These are phyloP conservation scores for Molossus molossus DNA, from an alignment of 2,797 vertebrate species.

Conservation along the genomic window DNA sequence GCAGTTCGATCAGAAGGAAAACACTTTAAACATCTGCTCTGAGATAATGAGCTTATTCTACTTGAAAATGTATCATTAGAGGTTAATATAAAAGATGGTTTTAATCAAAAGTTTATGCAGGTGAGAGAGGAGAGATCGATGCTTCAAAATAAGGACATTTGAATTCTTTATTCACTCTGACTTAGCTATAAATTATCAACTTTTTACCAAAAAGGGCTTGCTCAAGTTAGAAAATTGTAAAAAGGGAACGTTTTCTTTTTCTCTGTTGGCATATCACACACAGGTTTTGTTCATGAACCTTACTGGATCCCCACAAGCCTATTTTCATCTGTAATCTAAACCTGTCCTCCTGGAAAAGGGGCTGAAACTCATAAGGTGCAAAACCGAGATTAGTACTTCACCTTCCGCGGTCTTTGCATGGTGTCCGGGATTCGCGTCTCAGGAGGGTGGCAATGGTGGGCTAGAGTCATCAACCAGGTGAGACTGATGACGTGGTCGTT, in stretches of 20 bases:
- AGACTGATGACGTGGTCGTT: fast-evolving
- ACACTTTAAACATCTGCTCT: background rate
- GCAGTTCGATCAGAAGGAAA: background rate
- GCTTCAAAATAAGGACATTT: background rate
- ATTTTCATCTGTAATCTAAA: background rate
- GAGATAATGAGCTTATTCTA: background rate
- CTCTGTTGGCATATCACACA: background rate
- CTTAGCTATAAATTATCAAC: background rate
- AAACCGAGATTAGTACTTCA: background rate
- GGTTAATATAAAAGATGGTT: background rate
- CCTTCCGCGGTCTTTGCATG: background rate
- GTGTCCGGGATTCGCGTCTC: background rate
- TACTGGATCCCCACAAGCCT: background rate
- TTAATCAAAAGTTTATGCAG: background rate
- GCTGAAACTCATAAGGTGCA: background rate
- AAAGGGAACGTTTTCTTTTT: background rate
- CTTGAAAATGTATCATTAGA: background rate
- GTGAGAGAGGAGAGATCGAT: background rate
- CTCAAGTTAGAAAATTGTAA: background rate
- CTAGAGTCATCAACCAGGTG: background rate
- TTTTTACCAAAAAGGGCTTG: background rate
- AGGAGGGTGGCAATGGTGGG: background rate
- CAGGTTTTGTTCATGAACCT: background rate
- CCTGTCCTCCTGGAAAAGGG: background rate
- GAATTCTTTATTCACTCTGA: background rate